Conservation (phyloP, 2,797 vertebrate genomes). For the Labroides dimidiatus region DNA sequence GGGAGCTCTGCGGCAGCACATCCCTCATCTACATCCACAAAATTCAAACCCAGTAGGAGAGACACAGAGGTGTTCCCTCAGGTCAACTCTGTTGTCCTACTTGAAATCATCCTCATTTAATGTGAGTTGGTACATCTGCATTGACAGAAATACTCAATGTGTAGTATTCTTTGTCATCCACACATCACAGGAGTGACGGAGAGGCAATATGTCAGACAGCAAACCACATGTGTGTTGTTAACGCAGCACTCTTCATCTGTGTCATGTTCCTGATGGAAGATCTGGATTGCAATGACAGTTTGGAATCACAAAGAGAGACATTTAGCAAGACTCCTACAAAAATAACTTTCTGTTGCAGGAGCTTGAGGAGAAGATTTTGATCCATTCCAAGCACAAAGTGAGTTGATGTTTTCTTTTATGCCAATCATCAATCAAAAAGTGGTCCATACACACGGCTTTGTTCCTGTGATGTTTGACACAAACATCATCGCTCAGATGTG, state of each 20-base stretch:
- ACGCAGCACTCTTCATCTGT: background rate
- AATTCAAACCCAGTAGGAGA: constrained; percentile 31
- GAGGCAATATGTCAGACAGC: constrained; percentile 4
- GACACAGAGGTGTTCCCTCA: constrained; percentile 10
- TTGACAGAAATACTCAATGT: constrained; percentile 6
- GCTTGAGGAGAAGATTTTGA: constrained; percentile 2
- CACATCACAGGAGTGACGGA: constrained; percentile 7
- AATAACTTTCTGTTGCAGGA: too few relatives aligned
- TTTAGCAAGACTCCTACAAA: too few relatives aligned
- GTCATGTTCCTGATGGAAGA: too few relatives aligned
- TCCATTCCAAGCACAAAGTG: constrained; percentile 1
- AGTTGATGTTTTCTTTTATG: background rate
- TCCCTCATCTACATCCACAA: constrained; percentile 32
- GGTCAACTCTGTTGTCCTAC: constrained; percentile 33
- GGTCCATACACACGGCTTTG: constrained; percentile 22
- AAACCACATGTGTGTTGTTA: background rate
- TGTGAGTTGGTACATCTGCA: constrained; percentile 33
- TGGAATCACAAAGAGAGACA: too few relatives aligned
- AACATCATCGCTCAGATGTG: constrained; percentile 43
- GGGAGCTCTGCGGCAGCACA: constrained; percentile 22
- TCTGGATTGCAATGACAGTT: too few relatives aligned
- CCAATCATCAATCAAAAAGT: constrained; percentile 19
- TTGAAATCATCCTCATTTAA: constrained; percentile 27
- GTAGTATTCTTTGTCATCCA: constrained; percentile 1
- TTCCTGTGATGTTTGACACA: constrained; percentile 46